A percentile compares a stretch with the other conserved stretches of the same genome.
Conservation (phyloP, 2,888 invertebrate genomes). For the Melieria picta region DNA sequence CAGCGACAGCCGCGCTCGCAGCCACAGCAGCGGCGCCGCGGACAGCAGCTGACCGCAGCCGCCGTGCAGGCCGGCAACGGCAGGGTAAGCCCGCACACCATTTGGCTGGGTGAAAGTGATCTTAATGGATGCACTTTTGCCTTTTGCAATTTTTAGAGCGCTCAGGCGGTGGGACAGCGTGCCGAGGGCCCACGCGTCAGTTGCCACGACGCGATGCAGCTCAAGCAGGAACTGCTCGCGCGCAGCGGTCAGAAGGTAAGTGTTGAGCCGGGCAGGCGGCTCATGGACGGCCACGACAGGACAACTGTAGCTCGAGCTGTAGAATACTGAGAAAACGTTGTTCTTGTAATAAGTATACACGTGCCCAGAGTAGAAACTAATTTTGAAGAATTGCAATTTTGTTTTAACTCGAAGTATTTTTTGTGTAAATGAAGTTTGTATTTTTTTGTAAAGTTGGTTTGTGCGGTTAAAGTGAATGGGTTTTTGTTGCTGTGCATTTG, state of each 20-base stretch:
- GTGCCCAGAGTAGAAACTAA: neutral
- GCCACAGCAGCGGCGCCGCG: too few relatives aligned
- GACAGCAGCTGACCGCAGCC: too few relatives aligned
- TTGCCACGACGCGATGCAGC: slow-evolving; percentile 53
- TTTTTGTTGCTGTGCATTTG: neutral
- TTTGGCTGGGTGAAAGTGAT: too few relatives aligned
- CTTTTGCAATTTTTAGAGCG: slow-evolving; percentile 33
- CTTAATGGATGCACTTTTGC: neutral
- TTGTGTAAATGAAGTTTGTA: too few relatives aligned
- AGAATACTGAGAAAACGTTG: neutral
- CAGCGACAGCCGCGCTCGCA: too few relatives aligned
- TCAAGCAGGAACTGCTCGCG: slow-evolving; percentile 60
- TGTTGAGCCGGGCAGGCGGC: neutral
- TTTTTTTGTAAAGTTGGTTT: too few relatives aligned
- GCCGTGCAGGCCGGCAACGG: too few relatives aligned
- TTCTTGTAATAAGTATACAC: neutral
- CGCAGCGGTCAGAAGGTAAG: slow-evolving; percentile 62
- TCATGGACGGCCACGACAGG: too few relatives aligned
- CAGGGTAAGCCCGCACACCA: too few relatives aligned
- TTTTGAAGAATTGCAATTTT: neutral
- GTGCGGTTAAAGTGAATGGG: neutral
- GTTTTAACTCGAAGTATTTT: too few relatives aligned
- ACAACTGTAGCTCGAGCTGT: too few relatives aligned
- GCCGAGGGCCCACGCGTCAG: slow-evolving; percentile 52
- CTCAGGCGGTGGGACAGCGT: slow-evolving; percentile 41